Evolutionary conservation across 23 tunicate species (phyloP), one percentile per base, ranked within the genome.

Genomic region (Corella eumyota): DNA sequence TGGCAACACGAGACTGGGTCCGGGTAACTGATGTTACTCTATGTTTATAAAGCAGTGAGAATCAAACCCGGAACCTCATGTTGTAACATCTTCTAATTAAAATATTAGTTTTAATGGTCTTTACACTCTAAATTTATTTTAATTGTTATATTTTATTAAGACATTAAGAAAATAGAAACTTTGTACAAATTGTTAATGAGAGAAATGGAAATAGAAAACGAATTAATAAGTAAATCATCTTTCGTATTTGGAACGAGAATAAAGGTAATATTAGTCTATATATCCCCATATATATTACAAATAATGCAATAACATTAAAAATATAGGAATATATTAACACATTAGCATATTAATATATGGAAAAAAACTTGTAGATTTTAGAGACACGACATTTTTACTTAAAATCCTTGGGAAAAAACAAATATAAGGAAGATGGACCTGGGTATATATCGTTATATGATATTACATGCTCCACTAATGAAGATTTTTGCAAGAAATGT

Each of bases 401-500:
- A n/a, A n/a, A n/a, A n/a, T n/a, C n/a, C n/a, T n/a, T 69, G 50
- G 66, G 67, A 30, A 69, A 64, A 55, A 60, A 80, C 49, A 47
- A 45, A 17, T 84, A 84, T 52, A 32, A 64, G 1, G 67, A 67
- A 61, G 61, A 75, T 34, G 37, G 69, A 36, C 71, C 82, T 59
- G 83, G 94, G 11, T 84, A 84, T 53, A 26, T 75, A 4, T 65
- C 94, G 4, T 37, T 75, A 44, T 17, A 49, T 15, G 69, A 75
- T 54, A 23, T 84, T 3, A 50, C 68, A 17, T 25, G 45, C 31
- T 37, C 62, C 1, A 54, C 77, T 9, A 63, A 84, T 47, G 63
- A 75, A 63, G 66, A 55, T 3, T 75, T 84, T 58, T 84, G 94
- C 63, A 57, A 63, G 21, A 69, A 69, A 33, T 69, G 67, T 63